Evolutionary conservation across 2,888 invertebrate species (phyloP).

Genomic region (Didymodactylos carnosus): DNA sequence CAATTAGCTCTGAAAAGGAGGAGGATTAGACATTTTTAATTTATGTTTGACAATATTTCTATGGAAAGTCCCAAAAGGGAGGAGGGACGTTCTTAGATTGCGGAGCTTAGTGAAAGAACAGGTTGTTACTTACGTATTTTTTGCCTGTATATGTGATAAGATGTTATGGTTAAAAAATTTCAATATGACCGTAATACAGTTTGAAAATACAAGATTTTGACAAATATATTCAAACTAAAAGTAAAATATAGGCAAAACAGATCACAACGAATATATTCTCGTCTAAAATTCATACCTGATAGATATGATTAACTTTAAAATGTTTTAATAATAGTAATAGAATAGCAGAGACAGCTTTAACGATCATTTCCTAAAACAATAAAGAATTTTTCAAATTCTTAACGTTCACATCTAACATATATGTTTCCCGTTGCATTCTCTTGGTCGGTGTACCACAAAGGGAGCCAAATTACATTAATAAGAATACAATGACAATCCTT

Average conservation of each 20-base stretch:
- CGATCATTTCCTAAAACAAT: slow-evolving; percentile 56
- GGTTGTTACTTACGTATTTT: slow-evolving; percentile 46
- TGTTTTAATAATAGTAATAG: slow-evolving; percentile 77
- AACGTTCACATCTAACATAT: too few relatives aligned
- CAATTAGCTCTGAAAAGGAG: too few relatives aligned
- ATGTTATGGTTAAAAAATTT: slow-evolving; percentile 98
- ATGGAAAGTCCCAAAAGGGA: too few relatives aligned
- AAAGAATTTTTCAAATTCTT: too few relatives aligned
- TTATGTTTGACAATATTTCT: too few relatives aligned
- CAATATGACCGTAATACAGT: slow-evolving; percentile 86
- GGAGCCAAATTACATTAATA: too few relatives aligned
- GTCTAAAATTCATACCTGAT: slow-evolving; percentile 47
- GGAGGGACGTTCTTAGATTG: not conserved
- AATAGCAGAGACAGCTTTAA: slow-evolving; percentile 54
- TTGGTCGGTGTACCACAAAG: too few relatives aligned
- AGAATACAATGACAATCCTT: too few relatives aligned
- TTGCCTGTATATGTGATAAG: slow-evolving; percentile 73
- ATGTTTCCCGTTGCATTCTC: too few relatives aligned
- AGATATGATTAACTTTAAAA: slow-evolving; percentile 86
- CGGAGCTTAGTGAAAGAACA: not conserved
- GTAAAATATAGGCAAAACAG: not conserved
- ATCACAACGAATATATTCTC: not conserved
- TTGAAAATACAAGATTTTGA: slow-evolving; percentile 92
- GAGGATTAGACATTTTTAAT: too few relatives aligned
- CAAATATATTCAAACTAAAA: slow-evolving; percentile 79